Evolutionary conservation across 2,797 vertebrate genomes (phyloP).

Genomic region (Protosalanx chinensis): DNA sequence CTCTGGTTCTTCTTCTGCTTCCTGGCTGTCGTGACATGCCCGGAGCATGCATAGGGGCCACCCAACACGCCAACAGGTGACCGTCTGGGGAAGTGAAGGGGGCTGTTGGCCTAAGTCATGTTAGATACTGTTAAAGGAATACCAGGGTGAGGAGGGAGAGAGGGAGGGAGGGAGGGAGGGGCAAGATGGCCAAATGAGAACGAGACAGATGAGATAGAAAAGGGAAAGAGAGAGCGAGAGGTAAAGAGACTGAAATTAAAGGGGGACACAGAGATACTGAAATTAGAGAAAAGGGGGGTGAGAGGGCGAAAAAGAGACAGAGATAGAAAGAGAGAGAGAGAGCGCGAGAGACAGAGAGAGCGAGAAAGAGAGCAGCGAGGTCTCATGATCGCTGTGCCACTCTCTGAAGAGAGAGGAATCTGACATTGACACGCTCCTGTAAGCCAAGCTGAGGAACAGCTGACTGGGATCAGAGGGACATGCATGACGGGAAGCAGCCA

Average conservation of each 20-base stretch:
- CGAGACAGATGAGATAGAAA: not conserved
- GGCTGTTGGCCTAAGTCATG: no score
- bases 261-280: not conserved
- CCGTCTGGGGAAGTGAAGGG: no score
- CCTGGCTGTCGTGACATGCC: no score
- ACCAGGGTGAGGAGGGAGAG: not conserved
- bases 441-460: constrained; percentile 59
- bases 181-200: not conserved
- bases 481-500: not conserved
- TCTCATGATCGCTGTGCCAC: not conserved
- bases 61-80: no score
- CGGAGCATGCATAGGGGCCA: no score
- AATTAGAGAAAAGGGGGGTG: not conserved
- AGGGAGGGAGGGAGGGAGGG: not conserved
- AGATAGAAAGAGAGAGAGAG: not conserved
- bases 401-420: constrained; percentile 33
- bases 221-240: not conserved
- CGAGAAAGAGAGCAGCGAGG: not conserved
- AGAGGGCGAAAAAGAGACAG: not conserved
- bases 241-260: not conserved
- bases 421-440: constrained; percentile 45
- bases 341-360: not conserved
- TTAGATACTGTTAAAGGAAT: not conserved
- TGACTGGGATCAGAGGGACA: constrained; percentile 54
- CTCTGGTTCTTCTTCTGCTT: no score